Evolutionary conservation across 2,888 invertebrate species (phyloP), one percentile per base, ranked within the genome.

Genomic region (Iphiclides podalirius): DNA sequence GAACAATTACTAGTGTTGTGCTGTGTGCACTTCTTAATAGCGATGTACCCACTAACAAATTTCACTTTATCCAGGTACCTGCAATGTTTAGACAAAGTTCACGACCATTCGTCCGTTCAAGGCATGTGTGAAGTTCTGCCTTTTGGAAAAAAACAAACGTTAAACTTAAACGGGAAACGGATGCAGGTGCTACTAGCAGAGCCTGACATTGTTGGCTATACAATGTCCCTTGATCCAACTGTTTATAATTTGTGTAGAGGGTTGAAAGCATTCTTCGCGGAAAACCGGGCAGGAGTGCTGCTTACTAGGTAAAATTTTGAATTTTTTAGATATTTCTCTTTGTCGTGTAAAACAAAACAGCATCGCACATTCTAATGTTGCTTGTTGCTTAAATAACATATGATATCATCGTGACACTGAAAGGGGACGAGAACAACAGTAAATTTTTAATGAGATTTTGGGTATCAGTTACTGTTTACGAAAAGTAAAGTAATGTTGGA

Each of bases 191-290:
- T 85, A 28, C 61, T 88, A 0, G 78, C 78, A 0, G 88, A 88
- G 56, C 88, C 88, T 0, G 86, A 87, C 23, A 67, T 87, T n/a
- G 82, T 88, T 1, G 88, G 88, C 1, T 88, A 88, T 49, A 76
- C 88, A 0, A 84, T 86, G 87, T 81, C 83, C 0, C 47, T 72
- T 12, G 88, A 88, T 46, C 88, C 87, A 0, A 84, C 78, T 0
- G 78, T 87, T 3, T 86, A 86, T 54, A 88, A 88, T 54, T 64
- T 92, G 9, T 89, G 89, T 37, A 85, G 90, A 58, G 92, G 90
- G 0, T 57, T 92, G 14, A 87, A 79, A 42, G 87, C 90, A 3
- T 92, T 91, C 64, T 92, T 91, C 58, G 75, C 76, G 40, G 81
- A 86, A 13, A 83, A 90, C 60, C 72, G 81, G 11, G 87, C 90